These are phyloP conservation scores for Sycophaga agraensis DNA, from an alignment of 1,140 invertebrate genomes.

Conservation along the genomic window DNA sequence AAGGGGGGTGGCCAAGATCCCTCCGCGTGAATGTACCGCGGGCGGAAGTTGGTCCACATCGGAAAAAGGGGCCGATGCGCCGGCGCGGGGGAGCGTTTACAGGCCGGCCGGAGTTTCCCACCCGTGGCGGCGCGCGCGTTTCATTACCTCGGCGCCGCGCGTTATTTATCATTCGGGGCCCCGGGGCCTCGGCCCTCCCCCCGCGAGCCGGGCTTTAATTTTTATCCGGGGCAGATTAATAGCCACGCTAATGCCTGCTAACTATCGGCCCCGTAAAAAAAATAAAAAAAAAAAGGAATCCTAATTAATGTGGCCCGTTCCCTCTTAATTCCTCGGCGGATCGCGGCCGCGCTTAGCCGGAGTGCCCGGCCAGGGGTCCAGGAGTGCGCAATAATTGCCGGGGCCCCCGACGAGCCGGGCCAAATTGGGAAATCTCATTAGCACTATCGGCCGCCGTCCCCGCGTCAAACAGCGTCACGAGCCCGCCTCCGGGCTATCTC, in stretches of 20 bases:
- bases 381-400: neutral
- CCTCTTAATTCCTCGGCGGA: conserved; percentile 12
- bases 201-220: too few species aligned
- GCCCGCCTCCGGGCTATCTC: too few species aligned
- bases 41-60: neutral
- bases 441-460: conserved; percentile 8
- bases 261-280: neutral
- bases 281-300: neutral
- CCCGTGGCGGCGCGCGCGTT: too few species aligned
- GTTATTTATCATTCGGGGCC: too few species aligned
- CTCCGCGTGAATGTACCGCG: neutral
- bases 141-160: too few species aligned
- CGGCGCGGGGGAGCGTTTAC: too few species aligned
- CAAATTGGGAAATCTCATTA: conserved; percentile 31
- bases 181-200: too few species aligned
- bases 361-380: neutral
- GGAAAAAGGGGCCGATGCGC: too few species aligned
- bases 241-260: neutral
- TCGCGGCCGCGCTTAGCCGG: neutral
- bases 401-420: neutral
- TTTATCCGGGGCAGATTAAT: neutral
- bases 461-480: neutral
- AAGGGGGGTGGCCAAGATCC: neutral
- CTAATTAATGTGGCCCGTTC: neutral
- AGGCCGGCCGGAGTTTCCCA: too few species aligned